A percentile compares a stretch with the other conserved stretches of the same genome.
These are phyloP conservation scores for Osmerus mordax DNA, from an alignment of 2,113 vertebrate genomes.

Conservation along the genomic window DNA sequence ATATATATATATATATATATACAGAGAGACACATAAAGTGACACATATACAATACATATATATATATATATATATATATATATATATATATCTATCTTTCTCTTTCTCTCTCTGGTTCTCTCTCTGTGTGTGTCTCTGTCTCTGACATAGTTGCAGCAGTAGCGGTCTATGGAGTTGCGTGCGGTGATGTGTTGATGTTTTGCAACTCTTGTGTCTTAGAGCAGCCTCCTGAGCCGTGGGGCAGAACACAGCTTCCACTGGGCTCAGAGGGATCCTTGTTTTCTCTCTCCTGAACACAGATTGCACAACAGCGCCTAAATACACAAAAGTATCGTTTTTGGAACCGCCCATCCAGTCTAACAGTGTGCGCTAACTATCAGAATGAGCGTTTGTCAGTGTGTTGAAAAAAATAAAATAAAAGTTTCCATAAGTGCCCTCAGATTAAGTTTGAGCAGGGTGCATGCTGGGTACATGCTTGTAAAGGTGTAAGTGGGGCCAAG, in stretches of 20 bases:
- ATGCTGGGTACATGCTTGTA: constrained; percentile 12
- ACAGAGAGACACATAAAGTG: no score
- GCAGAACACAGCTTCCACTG: constrained; percentile 32
- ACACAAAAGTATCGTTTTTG: constrained; percentile 31
- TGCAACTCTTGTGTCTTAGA: constrained; percentile 44
- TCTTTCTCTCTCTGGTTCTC: background rate
- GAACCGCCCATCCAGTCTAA: constrained; percentile 1
- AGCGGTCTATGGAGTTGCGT: constrained; percentile 38
- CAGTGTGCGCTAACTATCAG: constrained; percentile 7
- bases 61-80: no score
- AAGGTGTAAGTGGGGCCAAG: background rate
- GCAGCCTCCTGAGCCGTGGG: constrained; percentile 40
- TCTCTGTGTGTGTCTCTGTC: constrained; percentile 5
- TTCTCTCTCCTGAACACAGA: constrained; percentile 17
- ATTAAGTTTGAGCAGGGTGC: background rate
- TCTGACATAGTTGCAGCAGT: constrained; percentile 35
- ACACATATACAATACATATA: no score
- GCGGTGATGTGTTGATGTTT: constrained; percentile 36
- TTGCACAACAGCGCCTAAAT: constrained; percentile 48
- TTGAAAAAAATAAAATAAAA: background rate
- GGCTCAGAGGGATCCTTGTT: constrained; percentile 6
- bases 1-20: no score
- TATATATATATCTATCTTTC: no score
- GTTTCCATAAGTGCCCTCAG: constrained; percentile 9
- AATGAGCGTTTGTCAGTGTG: background rate